phyloP scores from a whole-genome alignment of 2,888 invertebrate genomes.

The Artemia sinica region DNA sequence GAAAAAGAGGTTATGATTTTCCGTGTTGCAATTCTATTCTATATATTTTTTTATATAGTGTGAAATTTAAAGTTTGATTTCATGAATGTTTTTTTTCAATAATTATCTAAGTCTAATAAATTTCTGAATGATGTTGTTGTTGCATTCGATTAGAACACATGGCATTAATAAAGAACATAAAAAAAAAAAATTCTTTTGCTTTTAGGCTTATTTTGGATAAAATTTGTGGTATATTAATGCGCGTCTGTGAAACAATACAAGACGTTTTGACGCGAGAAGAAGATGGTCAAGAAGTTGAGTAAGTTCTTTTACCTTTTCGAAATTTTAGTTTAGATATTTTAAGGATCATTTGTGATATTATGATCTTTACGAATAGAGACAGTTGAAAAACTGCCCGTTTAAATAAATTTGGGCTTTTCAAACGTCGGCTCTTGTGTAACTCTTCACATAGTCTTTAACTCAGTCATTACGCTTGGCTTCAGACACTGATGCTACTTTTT shows the following conservation, averaged over 20 bases:
- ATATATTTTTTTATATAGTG: not conserved
- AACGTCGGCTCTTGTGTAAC: no score
- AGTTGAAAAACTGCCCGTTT: no score
- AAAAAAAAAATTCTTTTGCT: constrained; percentile 32
- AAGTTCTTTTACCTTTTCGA: constrained; percentile 26
- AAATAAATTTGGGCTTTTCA: no score
- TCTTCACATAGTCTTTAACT: no score
- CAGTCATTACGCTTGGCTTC: no score
- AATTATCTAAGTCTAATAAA: constrained; percentile 1
- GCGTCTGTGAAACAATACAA: constrained; percentile 55
- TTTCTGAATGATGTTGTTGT: not conserved
- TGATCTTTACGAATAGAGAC: no score
- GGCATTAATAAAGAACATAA: no score
- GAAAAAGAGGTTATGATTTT: no score
- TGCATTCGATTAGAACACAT: constrained; percentile 32
- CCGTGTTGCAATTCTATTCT: no score
- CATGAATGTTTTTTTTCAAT: constrained; percentile 2
- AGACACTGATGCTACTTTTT: no score
- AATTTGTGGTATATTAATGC: constrained; percentile 52
- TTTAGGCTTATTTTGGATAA: constrained; percentile 51
- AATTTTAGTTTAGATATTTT: constrained; percentile 27
- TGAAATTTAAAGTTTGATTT: not conserved
- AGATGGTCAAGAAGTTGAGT: constrained; percentile 43
- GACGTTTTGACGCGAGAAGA: constrained; percentile 58
- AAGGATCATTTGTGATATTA: constrained; percentile 22